Evolutionary conservation across 2,797 vertebrate species (phyloP), one percentile per base, ranked within the genome.

Genomic region (Helarctos malayanus): DNA sequence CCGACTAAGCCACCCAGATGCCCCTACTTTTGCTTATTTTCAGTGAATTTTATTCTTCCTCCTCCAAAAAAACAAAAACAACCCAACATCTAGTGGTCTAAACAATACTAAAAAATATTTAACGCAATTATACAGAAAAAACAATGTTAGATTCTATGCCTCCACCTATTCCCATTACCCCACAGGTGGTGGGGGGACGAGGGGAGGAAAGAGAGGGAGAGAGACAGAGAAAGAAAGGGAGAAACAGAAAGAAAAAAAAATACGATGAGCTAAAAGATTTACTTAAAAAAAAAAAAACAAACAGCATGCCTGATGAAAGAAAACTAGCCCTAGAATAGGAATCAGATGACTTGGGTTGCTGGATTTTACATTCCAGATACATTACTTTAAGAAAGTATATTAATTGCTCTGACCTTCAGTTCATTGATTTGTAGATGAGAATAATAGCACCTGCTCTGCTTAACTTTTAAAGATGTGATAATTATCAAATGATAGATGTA

Each of bases 21-120:
- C 18, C 65, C 65, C 65, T 89, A 27, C 29, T 68, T 93, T 59
- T 38, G 29, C 8, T 86, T 91, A 81, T 88, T 91, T 93, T 85
- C 12, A 69, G 4, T 82, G 2, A 94, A 61, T 86, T 94, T 81
- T 83, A 54, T 45, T 3, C 6, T 38, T 76, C 57, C 10, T 6
- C 13, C 14, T 18, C 80, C 13, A 63, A 80, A 69, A 86, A 73
- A 14, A 75, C 8, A 73, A 27, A 45, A 82, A 82, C 35, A 59
- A 3, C 27, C 8, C 12, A 65, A 57, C 0, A 68, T 56, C 29
- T 82, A 57, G 8, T 68, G 18, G 19, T 57, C 73, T 73, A 81
- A 89, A 85, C 21, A 56, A 94, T 25, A 80, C 79, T 78, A 35
- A 52, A 68, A 90, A 71, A 49, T n/a, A 12, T 75, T 78, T n/a